These are phyloP conservation scores for Xiphias gladius DNA, from an alignment of 2,113 vertebrate genomes.

Conservation along the genomic window DNA sequence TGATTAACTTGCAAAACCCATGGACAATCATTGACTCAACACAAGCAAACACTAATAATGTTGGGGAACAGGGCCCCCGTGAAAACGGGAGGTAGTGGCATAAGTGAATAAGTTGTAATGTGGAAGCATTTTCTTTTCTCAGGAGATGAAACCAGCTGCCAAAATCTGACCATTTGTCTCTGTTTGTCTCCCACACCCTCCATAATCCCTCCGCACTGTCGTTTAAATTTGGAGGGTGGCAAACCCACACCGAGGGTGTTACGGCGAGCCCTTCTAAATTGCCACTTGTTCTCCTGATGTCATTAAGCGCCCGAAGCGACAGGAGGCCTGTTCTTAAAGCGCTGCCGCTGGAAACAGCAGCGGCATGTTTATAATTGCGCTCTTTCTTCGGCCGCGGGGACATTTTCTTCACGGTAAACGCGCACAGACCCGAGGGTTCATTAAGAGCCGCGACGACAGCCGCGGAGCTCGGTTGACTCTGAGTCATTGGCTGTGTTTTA, in stretches of 20 bases:
- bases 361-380: slow-evolving; percentile 66
- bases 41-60: not conserved
- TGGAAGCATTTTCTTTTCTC: not conserved
- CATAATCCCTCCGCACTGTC: slow-evolving; percentile 40
- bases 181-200: slow-evolving; percentile 27
- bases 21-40: not conserved
- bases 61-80: not conserved
- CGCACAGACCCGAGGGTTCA: slow-evolving; percentile 67
- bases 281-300: slow-evolving; percentile 71
- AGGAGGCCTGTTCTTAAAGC: slow-evolving; percentile 56
- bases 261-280: slow-evolving; percentile 58
- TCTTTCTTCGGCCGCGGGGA: slow-evolving; percentile 65
- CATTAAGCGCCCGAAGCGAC: slow-evolving; percentile 50
- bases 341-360: slow-evolving; percentile 61
- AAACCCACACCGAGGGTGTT: slow-evolving; percentile 30
- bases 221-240: slow-evolving; percentile 40
- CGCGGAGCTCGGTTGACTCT: not conserved
- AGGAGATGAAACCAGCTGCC: slow-evolving; percentile 24
- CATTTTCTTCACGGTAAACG: slow-evolving; percentile 60
- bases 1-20: slow-evolving; percentile 1
- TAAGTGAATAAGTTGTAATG: not conserved
- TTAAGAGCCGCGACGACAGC: slow-evolving; percentile 50
- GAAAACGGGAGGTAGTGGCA: not conserved
- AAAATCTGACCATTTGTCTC: slow-evolving; percentile 43
- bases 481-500: slow-evolving; percentile 52